phyloP scores from a whole-genome alignment of 2,888 invertebrate genomes.

The Cephus sareptanus region DNA sequence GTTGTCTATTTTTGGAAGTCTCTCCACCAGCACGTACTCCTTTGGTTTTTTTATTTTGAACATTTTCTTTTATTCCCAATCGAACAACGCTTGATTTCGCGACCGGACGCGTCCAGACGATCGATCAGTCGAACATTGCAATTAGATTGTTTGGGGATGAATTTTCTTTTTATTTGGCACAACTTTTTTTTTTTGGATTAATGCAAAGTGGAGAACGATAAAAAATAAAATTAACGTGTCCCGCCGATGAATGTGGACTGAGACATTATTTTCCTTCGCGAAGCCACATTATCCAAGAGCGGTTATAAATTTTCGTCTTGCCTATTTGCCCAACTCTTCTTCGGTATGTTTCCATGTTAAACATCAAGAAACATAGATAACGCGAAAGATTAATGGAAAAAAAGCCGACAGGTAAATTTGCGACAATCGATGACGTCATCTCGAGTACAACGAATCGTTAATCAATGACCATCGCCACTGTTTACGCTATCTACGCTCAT shows the following conservation, averaged over 20 bases:
- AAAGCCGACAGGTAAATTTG: constrained; percentile 36
- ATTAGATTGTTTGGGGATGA: neutral
- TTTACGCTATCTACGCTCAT: too few relatives aligned
- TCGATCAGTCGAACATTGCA: too few relatives aligned
- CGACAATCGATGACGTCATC: neutral
- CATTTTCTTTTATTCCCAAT: neutral
- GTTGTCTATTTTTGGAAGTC: constrained; percentile 2
- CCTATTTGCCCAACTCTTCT: constrained; percentile 23
- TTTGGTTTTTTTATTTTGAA: constrained; percentile 7
- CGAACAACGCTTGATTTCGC: neutral
- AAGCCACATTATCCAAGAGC: constrained; percentile 10
- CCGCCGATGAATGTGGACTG: constrained; percentile 23
- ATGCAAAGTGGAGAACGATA: too few relatives aligned
- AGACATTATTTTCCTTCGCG: constrained; percentile 21
- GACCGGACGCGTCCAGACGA: neutral
- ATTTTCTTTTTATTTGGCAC: neutral
- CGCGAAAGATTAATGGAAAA: constrained; percentile 30
- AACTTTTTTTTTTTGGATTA: too few relatives aligned
- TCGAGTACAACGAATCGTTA: too few relatives aligned
- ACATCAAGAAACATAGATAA: constrained; percentile 36
- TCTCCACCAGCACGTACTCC: constrained; percentile 15
- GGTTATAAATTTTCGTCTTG: constrained; percentile 21
- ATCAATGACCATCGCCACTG: too few relatives aligned
- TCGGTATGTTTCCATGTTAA: constrained; percentile 29
- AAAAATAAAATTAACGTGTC: neutral